phyloP scores from a whole-genome alignment of 2,888 invertebrate species.

The Tiphia femorata region DNA sequence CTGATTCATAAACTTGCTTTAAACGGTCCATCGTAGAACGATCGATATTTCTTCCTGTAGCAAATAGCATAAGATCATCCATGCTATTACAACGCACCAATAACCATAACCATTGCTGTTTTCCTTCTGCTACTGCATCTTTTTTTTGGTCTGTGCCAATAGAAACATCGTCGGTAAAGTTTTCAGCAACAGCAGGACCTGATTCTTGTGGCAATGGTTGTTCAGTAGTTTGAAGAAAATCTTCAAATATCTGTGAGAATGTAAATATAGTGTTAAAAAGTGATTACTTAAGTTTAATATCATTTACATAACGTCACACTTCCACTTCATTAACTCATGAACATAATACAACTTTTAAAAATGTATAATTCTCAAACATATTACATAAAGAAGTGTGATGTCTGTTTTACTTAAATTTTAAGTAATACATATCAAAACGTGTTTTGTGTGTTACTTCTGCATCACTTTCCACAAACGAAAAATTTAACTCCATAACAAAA shows the following conservation, averaged over 20 bases:
- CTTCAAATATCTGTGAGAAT: constrained; percentile 60
- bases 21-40: constrained; percentile 58
- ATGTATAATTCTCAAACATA: too few species aligned
- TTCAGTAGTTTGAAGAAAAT: constrained; percentile 59
- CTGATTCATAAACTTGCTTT: constrained; percentile 58
- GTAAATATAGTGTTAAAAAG: constrained; percentile 16
- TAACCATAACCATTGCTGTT: constrained; percentile 60
- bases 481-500: too few species aligned
- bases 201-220: constrained; percentile 33
- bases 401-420: too few species aligned
- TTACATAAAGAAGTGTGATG: too few species aligned
- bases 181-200: constrained; percentile 17
- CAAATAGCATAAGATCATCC: constrained; percentile 64
- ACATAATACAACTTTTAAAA: too few species aligned
- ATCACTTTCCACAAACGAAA: too few species aligned
- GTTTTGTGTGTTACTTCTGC: too few species aligned
- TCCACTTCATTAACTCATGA: too few species aligned
- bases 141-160: constrained; percentile 21
- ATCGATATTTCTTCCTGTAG: constrained; percentile 62
- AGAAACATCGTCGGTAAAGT: constrained; percentile 19
- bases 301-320: too few species aligned
- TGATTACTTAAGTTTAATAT: too few species aligned
- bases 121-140: constrained; percentile 27
- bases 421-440: too few species aligned
- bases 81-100: constrained; percentile 62